Percentiles rank a stretch among this genome's conserved stretches.
phyloP scores from a whole-genome alignment of 2,113 vertebrate species.

The Nothoprocta pentlandii region DNA sequence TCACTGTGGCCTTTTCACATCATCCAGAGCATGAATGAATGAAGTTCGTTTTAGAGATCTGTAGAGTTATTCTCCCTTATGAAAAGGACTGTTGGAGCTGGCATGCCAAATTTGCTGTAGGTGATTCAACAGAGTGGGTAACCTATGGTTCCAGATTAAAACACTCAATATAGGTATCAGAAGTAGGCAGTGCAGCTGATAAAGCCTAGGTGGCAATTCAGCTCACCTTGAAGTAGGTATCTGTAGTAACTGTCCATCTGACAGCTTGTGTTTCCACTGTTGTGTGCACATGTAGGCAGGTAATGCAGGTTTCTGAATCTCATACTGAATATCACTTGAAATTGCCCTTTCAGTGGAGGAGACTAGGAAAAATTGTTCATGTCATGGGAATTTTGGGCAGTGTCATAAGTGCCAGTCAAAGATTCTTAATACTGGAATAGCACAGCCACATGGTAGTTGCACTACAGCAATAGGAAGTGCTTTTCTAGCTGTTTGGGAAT shows the following conservation, averaged over 20 bases:
- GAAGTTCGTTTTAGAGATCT: background rate
- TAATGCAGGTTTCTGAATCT: background rate
- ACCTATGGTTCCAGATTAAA: background rate
- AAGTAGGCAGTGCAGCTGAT: fast-evolving
- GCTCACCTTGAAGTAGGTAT: background rate
- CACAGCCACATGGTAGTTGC: background rate
- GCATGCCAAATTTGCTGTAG: background rate
- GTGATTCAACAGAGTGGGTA: background rate
- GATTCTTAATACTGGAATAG: background rate
- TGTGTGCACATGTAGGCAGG: fast-evolving
- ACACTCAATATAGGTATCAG: background rate
- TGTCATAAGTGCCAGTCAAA: background rate
- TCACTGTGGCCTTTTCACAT: background rate
- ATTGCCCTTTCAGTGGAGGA: background rate
- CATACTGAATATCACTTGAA: background rate
- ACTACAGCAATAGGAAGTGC: background rate
- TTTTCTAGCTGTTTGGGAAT: background rate
- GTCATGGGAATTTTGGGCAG: background rate
- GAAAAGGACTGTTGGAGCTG: background rate
- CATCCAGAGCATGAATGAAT: background rate
- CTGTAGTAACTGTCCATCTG: background rate
- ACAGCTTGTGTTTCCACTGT: background rate
- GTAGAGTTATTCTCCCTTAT: background rate
- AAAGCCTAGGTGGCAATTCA: background rate
- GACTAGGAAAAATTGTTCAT: background rate